Base-by-base conservation (phyloP, 2,888 invertebrate genomes). In the Hyposoter dolosus region DNA sequence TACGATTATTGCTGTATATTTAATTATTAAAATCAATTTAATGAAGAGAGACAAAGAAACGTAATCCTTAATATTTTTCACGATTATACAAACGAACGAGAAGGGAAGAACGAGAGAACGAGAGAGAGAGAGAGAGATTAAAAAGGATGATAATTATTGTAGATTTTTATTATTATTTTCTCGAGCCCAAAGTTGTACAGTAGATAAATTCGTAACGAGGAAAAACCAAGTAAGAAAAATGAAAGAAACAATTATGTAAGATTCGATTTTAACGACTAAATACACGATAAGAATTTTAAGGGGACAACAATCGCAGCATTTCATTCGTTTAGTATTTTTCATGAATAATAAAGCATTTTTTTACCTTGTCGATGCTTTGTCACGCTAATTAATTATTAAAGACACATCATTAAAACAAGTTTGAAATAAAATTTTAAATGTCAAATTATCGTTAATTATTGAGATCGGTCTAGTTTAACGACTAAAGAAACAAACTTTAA, bases 401-500 rank as follows among this genome's bases (percentile, higher is more conserved):
- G 28, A 47, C 4, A 43, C 63, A 47, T 35, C 9, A 72, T 72
- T 63, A 12, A 47, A 35, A 50, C 19, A 19, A 65, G 40, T 12
- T 60, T 60, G 1, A 15, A 2, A 60, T 28, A 15, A 60, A 10
- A 23, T 35, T 15, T 28, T n/a, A 56, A 78, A 53, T 28, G 81
- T 81, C 74, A 66, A 28, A 83, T 86, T 83, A 75, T 85, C 74
- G 83, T 85, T 85, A 45, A 66, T 83, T 83, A 83, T 83, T 83
- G 84, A 75, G 82, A 85, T 87, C 91, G 91, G 90, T 91, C 91
- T 91, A 91, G 90, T 91, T 91, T 90, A 90, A 87, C 85, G 83
- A 74, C 12, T 74, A 82, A 77, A 77, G 60, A 78, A 78, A 40
- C 10, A 47, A 28, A 68, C 9, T 40, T 17, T 28, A 78, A 65